Base-by-base conservation (phyloP, 1,140 invertebrate species). In the Drosophila takahashii region DNA sequence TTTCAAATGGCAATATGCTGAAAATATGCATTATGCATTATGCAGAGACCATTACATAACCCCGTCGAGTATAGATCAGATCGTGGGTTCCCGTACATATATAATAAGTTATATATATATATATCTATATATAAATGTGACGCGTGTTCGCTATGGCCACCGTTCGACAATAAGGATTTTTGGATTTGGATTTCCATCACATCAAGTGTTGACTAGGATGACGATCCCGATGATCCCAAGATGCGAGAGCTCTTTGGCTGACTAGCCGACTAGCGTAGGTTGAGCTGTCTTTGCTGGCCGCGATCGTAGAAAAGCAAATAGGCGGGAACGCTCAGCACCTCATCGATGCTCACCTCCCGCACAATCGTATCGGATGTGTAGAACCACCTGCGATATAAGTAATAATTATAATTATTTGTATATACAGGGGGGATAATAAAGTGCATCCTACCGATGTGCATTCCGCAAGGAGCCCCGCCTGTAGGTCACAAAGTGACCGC, bases 401-500 rank as follows among this genome's bases (percentile, higher is more conserved):
- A 1, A 1, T 9, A 4, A 11, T 44, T 44, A 44, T 1, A 1
- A 11, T 11, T 10, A 10, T 18, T 18, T 16, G 10, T 9, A 4
- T 2, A 10, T 18, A 6, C 36, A 13, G 0, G 2, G 0, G 11
- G 22, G 3, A 22, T 22, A 22, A 44, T 27, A 18, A 7, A 7
- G 18, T 1, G 9, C 16, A 10, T 77, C 70, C 74, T 62, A 94
- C 94, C 93, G 92, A 70, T 93, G 93, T 34, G 92, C 92, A 79
- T 94, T 94, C 59, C 94, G 92, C 26, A 93, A 92, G 78, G 94
- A 94, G 64, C 96, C 96, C 11, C 97, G 94, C 52, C 98, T 93
- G 90, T 98, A 98, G 36, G 97, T 98, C 47, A 98, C 95, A 93
- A 98, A 98, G 93, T 99, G 98, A 29, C 98, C 98, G 48, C 95